Conservation (phyloP, 2,113 vertebrate species). For the Paraplagusia blochii region DNA sequence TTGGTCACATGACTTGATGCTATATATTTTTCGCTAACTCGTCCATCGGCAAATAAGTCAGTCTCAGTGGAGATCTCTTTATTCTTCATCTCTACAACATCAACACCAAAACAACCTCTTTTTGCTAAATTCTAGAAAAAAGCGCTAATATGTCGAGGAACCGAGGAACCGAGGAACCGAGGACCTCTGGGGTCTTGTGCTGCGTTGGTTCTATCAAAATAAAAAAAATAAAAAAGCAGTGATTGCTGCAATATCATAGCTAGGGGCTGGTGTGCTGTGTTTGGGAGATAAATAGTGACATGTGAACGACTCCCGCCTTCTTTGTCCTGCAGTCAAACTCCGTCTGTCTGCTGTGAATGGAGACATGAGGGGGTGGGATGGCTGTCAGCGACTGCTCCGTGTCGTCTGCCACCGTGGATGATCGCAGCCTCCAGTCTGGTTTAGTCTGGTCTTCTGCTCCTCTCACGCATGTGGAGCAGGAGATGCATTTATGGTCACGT, state of each 20-base stretch:
- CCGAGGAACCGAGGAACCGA: too few species aligned
- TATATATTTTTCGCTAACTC: too few species aligned
- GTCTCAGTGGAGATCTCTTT: too few species aligned
- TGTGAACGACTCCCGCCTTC: constrained; percentile 76
- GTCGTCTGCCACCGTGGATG: constrained; percentile 35
- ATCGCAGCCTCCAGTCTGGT: constrained; percentile 41
- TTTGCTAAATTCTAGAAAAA: too few species aligned
- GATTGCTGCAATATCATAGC: constrained; percentile 79
- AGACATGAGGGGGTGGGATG: constrained; percentile 19
- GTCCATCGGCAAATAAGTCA: too few species aligned
- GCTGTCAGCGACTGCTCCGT: constrained; percentile 32
- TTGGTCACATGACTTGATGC: too few species aligned
- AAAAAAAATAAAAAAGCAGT: constrained; percentile 65
- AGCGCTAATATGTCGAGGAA: too few species aligned
- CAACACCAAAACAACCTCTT: too few species aligned
- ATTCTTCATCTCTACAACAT: too few species aligned
- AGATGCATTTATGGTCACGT: too few species aligned
- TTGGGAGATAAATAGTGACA: constrained; percentile 87
- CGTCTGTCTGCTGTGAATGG: constrained; percentile 43
- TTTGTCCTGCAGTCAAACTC: constrained; percentile 85
- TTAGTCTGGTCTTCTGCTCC: constrained; percentile 33
- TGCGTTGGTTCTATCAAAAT: too few species aligned
- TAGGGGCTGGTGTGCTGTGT: constrained; percentile 84
- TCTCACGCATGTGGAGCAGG: constrained; percentile 27
- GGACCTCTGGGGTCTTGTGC: too few species aligned